Evolutionary conservation across 2,888 invertebrate species (phyloP), one percentile per base, ranked within the genome.

Genomic region (Thera obeliscata): DNA sequence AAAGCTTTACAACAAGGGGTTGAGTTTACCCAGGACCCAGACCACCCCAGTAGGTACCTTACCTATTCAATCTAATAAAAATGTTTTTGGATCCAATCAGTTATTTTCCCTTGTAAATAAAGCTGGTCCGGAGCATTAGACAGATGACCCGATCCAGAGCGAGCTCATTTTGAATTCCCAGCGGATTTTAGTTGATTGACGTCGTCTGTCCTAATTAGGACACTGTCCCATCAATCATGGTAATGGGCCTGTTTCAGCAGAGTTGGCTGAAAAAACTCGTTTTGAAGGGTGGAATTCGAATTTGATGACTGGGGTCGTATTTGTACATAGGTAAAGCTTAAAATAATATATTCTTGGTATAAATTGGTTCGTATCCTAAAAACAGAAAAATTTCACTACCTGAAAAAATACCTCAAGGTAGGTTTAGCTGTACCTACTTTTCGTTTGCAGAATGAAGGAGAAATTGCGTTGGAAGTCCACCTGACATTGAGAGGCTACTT

Each of bases 161-260:
- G 70, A 69, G 75, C 75, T 80, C 79, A 80, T 80, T 83, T 83
- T 79, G 79, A 75, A 81, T 77, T 81, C 81, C 82, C 83, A 72
- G 67, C 67, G 76, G 81, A 77, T 74, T 81, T 78, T 79, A 74
- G 76, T 76, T 80, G 81, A 82, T 79, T 83, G 82, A 85, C 82
- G 83, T 78, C 82, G 80, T 78, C 84, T 82, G 82, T 82, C 82
- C 84, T 84, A 88, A 87, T 88, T 87, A 86, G 80, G 79, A 78
- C 77, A 77, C 76, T 78, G 81, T 76, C 76, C 80, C 83, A 87
- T 88, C 84, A 84, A 87, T 88, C 87, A 87, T 85, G 78, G 80
- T 83, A 85, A 86, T 84, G 82, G 84, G 77, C 80, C 76, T 79
- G 78, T 78, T 78, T 79, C 80, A 78, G 78, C 69, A 60, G 66